phyloP scores from a whole-genome alignment of 2,797 vertebrate species.

The Scleropages formosus region DNA sequence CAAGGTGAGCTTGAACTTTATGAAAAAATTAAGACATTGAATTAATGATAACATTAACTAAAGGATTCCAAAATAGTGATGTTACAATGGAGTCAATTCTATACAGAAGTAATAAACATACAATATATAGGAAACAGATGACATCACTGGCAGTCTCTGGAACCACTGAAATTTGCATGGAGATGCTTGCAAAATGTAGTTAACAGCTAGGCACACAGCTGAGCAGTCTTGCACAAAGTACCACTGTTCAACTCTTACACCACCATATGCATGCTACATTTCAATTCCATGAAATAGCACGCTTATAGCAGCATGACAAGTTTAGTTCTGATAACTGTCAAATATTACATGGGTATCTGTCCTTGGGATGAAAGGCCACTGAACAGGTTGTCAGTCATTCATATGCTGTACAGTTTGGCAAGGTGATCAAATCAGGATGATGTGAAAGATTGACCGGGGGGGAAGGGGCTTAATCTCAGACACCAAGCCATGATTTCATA shows the following conservation, averaged over 20 bases:
- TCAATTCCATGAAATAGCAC: slow-evolving; percentile 48
- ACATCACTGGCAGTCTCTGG: too few species aligned
- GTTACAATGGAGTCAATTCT: too few species aligned
- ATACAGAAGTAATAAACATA: too few species aligned
- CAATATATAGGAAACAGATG: too few species aligned
- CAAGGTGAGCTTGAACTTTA: too few species aligned
- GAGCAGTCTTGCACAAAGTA: slow-evolving; percentile 21
- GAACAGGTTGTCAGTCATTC: neutral
- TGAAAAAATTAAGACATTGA: too few species aligned
- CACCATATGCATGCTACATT: slow-evolving; percentile 43
- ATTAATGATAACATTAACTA: too few species aligned
- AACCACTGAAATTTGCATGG: neutral
- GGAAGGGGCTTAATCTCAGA: too few species aligned
- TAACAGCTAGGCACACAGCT: neutral
- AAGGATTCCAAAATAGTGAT: too few species aligned
- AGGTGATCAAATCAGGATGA: neutral
- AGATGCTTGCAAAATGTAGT: neutral
- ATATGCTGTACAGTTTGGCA: neutral
- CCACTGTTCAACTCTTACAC: slow-evolving; percentile 37
- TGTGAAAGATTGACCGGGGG: neutral
- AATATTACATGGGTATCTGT: slow-evolving; percentile 38
- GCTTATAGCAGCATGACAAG: slow-evolving; percentile 33
- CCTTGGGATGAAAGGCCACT: slow-evolving; percentile 40
- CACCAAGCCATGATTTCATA: too few species aligned
- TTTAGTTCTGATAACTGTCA: slow-evolving; percentile 54